Evolutionary conservation across 2,888 invertebrate genomes (phyloP).

Genomic region (Gnatocerus cornutus): DNA sequence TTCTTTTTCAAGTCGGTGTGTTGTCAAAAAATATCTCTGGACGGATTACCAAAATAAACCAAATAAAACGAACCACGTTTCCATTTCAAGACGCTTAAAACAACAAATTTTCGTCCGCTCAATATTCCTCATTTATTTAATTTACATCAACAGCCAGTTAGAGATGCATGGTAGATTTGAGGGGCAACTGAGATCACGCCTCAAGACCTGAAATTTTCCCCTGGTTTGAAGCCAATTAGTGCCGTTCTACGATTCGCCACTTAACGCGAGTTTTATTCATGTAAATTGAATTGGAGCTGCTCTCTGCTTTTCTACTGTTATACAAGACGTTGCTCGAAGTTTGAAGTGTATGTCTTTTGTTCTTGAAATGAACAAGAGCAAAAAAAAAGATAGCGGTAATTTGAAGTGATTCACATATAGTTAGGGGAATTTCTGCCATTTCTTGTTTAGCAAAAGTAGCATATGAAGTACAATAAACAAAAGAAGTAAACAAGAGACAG

Average conservation of each 20-base stretch:
- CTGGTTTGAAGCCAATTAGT: conserved; percentile 50
- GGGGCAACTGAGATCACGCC: conserved; percentile 20
- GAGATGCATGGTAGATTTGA: conserved; percentile 10
- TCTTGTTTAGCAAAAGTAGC: too few relatives aligned
- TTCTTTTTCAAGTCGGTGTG: too few relatives aligned
- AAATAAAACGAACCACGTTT: neutral
- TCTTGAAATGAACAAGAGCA: neutral
- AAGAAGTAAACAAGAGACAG: too few relatives aligned
- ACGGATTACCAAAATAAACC: too few relatives aligned
- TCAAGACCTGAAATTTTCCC: conserved; percentile 37
- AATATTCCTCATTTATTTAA: conserved; percentile 36
- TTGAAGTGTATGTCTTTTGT: neutral
- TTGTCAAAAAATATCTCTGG: too few relatives aligned
- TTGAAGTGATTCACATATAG: neutral
- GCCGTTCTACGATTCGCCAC: conserved; percentile 51
- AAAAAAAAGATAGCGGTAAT: neutral
- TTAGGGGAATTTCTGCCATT: too few relatives aligned
- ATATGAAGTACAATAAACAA: too few relatives aligned
- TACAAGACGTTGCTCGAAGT: conserved; percentile 15
- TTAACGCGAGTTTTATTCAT: conserved; percentile 54
- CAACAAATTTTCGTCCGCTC: neutral
- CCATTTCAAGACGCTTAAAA: neutral
- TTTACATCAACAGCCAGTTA: conserved; percentile 22
- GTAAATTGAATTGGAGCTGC: conserved; percentile 52
- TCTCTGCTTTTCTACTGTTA: conserved; percentile 26